Evolutionary conservation across 2,797 vertebrate species (phyloP), one percentile per base, ranked within the genome.

Genomic region (Oryzias dopingdopingensis): DNA sequence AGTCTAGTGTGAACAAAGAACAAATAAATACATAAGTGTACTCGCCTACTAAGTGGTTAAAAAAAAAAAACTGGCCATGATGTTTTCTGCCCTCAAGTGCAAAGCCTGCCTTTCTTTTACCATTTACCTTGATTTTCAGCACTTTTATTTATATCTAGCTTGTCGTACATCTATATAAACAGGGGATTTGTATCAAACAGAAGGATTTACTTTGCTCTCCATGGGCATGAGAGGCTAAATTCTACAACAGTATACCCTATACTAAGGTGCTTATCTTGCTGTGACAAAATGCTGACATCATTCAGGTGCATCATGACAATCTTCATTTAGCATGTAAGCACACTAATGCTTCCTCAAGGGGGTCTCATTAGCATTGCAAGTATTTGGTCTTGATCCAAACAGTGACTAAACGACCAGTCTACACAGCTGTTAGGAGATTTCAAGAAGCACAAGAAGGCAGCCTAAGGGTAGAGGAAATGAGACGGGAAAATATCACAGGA

Each of bases 401-500:
- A 42, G 42, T 43, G 14, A 4, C 2, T 10, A 32, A 54, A 18
- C 10, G 12, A 54, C 24, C 47, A 18, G 42, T 56, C 17, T 51
- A 40, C 32, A 8, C 17, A 50, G 14, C 37, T 40, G 16, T 13
- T 17, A 2, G 14, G 13, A 42, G 6, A 52, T 4, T 29, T 48
- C 2, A 47, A 61, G 37, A 67, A 42, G 16, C 32, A 56, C 32
- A 67, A 67, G 42, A 48, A 22, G 32, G 51, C 48, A 56, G 29
- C 40, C 16, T 32, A 6, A 56, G 49, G 13, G 7, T 10, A 32
- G 10, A 37, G 32, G 13, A 37, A 37, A 37, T 5, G n/a, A 1
- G 13, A 12, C 3, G 8, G 6, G 2, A 51, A 32, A 42, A 53
- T 40, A 37, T 37, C 32, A 37, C 32, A 37, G 32, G 32, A 37